These are phyloP conservation scores for Acanthoscelides obtectus DNA, from an alignment of 2,888 invertebrate species.

Conservation along the genomic window DNA sequence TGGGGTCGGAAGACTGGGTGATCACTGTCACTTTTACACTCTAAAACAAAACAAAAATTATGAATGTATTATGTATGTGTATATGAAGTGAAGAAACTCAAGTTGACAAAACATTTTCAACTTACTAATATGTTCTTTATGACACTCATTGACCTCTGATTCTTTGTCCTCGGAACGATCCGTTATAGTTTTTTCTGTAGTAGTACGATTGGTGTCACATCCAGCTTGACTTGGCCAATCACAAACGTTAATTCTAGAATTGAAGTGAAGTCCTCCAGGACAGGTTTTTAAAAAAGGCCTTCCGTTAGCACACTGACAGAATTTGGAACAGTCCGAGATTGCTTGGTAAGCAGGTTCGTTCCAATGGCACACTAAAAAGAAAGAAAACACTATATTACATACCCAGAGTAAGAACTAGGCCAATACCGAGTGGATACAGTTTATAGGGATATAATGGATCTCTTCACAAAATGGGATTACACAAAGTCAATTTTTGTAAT, in stretches of 20 bases:
- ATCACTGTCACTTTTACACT: conserved; percentile 16
- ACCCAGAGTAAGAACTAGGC: too few relatives aligned
- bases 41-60: conserved; percentile 8
- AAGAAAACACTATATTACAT: too few relatives aligned
- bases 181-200: neutral
- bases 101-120: too few relatives aligned
- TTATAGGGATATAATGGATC: too few relatives aligned
- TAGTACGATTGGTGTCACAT: neutral
- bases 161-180: too few relatives aligned
- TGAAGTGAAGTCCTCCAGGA: conserved; percentile 20
- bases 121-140: too few relatives aligned
- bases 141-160: too few relatives aligned
- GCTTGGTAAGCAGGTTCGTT: conserved; percentile 13
- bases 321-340: conserved; percentile 18
- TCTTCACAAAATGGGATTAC: too few relatives aligned
- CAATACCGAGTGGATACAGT: too few relatives aligned
- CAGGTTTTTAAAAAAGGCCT: conserved; percentile 13
- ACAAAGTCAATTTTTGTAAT: too few relatives aligned
- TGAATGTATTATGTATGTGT: neutral
- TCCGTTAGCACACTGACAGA: conserved; percentile 20
- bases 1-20: conserved; percentile 16
- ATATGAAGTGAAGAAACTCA: too few relatives aligned
- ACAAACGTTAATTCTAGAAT: conserved; percentile 16
- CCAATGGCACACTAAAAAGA: conserved; percentile 13
- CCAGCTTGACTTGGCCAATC: conserved; percentile 7